phyloP scores from a whole-genome alignment of 2,888 invertebrate genomes.

The Isoperla grammatica region DNA sequence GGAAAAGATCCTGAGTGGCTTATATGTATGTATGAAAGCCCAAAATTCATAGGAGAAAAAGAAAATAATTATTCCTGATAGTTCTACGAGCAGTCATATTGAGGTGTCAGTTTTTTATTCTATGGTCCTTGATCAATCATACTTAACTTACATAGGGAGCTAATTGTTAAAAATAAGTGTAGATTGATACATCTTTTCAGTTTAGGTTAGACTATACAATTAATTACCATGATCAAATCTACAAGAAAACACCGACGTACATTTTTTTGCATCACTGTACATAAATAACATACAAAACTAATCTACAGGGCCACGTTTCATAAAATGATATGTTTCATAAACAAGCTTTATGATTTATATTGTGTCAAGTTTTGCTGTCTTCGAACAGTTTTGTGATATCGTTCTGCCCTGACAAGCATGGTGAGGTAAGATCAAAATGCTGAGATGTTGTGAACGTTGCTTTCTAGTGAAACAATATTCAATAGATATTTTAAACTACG shows the following conservation, averaged over 20 bases:
- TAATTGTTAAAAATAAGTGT: too few relatives aligned
- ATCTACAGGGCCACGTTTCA: slow-evolving; percentile 29
- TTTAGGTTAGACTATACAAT: too few relatives aligned
- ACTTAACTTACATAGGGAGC: too few relatives aligned
- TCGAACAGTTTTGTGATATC: slow-evolving; percentile 15
- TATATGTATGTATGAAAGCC: too few relatives aligned
- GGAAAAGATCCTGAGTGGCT: too few relatives aligned
- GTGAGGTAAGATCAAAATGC: slow-evolving; percentile 3
- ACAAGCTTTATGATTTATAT: slow-evolving; percentile 7
- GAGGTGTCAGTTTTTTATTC: too few relatives aligned
- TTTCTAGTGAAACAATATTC: background rate
- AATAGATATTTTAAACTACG: too few relatives aligned
- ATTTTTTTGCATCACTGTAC: slow-evolving; percentile 25
- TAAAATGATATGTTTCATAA: slow-evolving; percentile 30
- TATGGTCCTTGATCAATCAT: background rate
- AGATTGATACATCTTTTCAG: too few relatives aligned
- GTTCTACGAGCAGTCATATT: too few relatives aligned
- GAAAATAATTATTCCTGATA: too few relatives aligned
- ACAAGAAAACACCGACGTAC: slow-evolving; percentile 27
- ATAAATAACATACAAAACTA: slow-evolving; percentile 32
- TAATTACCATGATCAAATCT: slow-evolving; percentile 5
- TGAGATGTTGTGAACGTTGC: background rate
- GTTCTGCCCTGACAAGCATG: background rate
- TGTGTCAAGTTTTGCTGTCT: background rate
- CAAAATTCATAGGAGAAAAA: too few relatives aligned